phyloP scores from a whole-genome alignment of 2,113 vertebrate genomes.

The Odontophorus gujanensis region DNA sequence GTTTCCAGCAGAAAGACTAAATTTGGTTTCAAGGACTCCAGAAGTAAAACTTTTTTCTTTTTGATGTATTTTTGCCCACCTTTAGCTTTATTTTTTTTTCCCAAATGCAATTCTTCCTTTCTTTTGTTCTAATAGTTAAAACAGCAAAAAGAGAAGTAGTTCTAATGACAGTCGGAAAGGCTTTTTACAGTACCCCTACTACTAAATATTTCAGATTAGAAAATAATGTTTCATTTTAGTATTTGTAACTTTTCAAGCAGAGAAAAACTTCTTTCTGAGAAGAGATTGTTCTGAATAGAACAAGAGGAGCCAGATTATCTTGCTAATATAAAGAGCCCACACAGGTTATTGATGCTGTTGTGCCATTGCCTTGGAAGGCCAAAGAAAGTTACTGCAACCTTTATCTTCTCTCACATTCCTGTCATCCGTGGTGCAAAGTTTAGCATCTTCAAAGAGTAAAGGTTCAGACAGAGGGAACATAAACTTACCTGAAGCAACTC shows the following conservation, averaged over 20 bases:
- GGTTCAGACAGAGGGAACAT: conserved; percentile 17
- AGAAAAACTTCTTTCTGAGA: background rate
- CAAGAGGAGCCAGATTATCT: conserved; percentile 22
- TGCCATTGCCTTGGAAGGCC: background rate
- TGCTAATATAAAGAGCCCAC: background rate
- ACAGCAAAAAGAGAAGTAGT: background rate
- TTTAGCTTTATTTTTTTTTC: background rate
- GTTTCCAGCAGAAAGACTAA: background rate
- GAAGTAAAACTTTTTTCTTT: background rate
- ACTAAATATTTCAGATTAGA: background rate
- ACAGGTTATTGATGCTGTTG: background rate
- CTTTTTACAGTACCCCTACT: background rate
- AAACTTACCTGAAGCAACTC: conserved; percentile 37
- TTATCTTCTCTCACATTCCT: background rate
- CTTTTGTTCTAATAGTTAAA: background rate
- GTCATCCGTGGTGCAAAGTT: conserved; percentile 7
- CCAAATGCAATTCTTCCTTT: background rate
- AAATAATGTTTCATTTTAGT: background rate
- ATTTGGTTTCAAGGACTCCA: background rate
- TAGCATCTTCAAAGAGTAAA: conserved; percentile 44
- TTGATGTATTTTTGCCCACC: background rate
- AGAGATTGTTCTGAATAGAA: background rate
- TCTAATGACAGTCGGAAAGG: background rate
- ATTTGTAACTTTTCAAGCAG: background rate
- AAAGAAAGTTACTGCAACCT: background rate